A percentile compares a stretch with the other conserved stretches of the same genome.
phyloP scores from a whole-genome alignment of 2,888 invertebrate genomes.

The Eilema sororculum region DNA sequence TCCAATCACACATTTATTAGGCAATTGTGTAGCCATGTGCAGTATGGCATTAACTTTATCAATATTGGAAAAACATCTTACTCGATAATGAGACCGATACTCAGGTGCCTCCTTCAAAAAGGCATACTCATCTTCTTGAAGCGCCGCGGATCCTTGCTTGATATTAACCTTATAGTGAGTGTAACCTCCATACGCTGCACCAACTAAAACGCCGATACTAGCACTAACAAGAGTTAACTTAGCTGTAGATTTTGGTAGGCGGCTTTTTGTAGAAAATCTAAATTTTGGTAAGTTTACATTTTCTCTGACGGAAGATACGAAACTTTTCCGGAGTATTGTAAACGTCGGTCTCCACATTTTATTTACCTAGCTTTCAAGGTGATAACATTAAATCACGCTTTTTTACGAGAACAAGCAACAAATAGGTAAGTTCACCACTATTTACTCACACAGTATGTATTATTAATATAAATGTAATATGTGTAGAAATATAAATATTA shows the following conservation, averaged over 20 bases:
- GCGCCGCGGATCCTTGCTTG: slow-evolving; percentile 59
- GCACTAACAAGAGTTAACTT: slow-evolving; percentile 88
- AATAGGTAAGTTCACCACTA: neutral
- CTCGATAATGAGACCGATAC: slow-evolving; percentile 84
- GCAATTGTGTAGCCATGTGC: neutral
- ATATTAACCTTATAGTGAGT: slow-evolving; percentile 82
- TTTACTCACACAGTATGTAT: neutral
- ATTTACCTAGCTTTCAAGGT: slow-evolving; percentile 16
- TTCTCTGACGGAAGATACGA: slow-evolving; percentile 69
- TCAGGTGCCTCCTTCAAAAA: slow-evolving; percentile 81
- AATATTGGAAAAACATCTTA: slow-evolving; percentile 52
- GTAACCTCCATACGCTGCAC: slow-evolving; percentile 85
- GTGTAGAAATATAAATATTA: too few relatives aligned
- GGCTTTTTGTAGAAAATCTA: slow-evolving; percentile 73
- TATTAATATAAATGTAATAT: too few relatives aligned
- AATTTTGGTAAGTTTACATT: slow-evolving; percentile 64
- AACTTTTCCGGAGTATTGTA: slow-evolving; percentile 69
- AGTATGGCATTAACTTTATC: neutral
- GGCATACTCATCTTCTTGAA: slow-evolving; percentile 75
- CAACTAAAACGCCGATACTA: slow-evolving; percentile 86
- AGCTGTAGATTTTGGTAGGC: slow-evolving; percentile 71
- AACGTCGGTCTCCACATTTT: slow-evolving; percentile 79
- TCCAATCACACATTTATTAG: neutral
- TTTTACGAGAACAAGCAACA: neutral
- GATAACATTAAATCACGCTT: neutral